Conservation (phyloP, 2,888 invertebrate genomes). For the Nineta flava region DNA sequence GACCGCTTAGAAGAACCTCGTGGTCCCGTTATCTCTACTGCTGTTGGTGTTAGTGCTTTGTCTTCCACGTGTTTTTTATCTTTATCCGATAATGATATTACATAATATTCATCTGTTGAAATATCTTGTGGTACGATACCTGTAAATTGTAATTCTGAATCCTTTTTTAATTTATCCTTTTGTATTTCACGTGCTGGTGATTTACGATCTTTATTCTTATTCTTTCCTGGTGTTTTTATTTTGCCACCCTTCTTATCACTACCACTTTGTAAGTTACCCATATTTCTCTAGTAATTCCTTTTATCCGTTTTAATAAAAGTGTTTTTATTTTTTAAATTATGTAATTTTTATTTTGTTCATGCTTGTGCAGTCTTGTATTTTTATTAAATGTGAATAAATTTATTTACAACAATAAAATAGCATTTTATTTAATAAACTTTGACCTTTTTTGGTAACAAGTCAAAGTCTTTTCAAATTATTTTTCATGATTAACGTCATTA, state of each 20-base stretch:
- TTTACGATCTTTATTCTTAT: conserved; percentile 35
- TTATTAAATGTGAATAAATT: no score
- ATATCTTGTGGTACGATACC: conserved; percentile 17
- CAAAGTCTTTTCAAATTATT: no score
- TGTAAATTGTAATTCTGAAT: conserved; percentile 21
- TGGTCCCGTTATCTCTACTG: conserved; percentile 1
- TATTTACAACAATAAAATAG: no score
- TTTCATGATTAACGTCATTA: no score
- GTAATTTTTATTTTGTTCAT: no score
- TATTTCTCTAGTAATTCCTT: conserved; percentile 14
- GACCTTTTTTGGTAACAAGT: no score
- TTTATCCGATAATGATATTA: conserved; percentile 1
- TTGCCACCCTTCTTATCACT: conserved; percentile 24
- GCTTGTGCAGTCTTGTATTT: no score
- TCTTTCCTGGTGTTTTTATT: conserved; percentile 38
- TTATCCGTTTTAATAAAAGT: no score
- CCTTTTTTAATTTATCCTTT: conserved; percentile 15
- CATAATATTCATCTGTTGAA: conserved; percentile 11
- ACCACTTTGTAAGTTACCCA: conserved; percentile 39
- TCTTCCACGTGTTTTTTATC: not conserved
- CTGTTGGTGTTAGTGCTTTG: not conserved
- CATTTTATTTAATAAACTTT: no score
- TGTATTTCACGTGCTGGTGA: conserved; percentile 24
- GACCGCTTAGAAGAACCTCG: not conserved
- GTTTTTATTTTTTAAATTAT: no score